phyloP scores from a whole-genome alignment of 2,888 invertebrate species.

The Glyphotaelius pellucidus region DNA sequence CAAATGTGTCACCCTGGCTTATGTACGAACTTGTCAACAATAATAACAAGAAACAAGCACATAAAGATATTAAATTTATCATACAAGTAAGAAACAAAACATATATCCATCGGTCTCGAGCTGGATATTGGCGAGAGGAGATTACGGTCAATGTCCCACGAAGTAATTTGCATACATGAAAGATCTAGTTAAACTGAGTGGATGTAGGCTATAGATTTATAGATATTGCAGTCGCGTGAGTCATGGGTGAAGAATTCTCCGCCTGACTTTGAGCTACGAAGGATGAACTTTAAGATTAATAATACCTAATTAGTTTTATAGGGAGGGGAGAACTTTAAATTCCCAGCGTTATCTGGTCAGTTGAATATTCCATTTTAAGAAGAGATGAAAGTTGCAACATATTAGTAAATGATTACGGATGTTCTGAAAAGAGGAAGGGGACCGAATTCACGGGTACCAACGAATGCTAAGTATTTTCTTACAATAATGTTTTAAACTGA shows the following conservation, averaged over 20 bases:
- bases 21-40: conserved; percentile 21
- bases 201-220: neutral
- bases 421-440: neutral
- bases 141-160: conserved; percentile 18
- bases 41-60: neutral
- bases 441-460: neutral
- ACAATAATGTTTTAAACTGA: neutral
- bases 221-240: neutral
- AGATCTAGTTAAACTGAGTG: conserved; percentile 19
- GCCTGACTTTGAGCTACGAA: neutral
- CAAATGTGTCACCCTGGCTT: neutral
- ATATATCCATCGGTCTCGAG: neutral
- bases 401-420: neutral
- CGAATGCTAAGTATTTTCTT: neutral
- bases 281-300: neutral
- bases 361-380: neutral
- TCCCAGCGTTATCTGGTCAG: neutral
- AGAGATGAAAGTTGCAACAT: neutral
- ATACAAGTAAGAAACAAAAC: neutral
- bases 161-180: conserved; percentile 9
- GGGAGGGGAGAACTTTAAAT: neutral
- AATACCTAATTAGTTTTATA: neutral
- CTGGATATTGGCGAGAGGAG: conserved; percentile 3
- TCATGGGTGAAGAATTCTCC: neutral
- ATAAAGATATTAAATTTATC: neutral